Evolutionary conservation across 1,140 invertebrate species (phyloP), one percentile per base, ranked within the genome.

Genomic region (Spodoptera litura): DNA sequence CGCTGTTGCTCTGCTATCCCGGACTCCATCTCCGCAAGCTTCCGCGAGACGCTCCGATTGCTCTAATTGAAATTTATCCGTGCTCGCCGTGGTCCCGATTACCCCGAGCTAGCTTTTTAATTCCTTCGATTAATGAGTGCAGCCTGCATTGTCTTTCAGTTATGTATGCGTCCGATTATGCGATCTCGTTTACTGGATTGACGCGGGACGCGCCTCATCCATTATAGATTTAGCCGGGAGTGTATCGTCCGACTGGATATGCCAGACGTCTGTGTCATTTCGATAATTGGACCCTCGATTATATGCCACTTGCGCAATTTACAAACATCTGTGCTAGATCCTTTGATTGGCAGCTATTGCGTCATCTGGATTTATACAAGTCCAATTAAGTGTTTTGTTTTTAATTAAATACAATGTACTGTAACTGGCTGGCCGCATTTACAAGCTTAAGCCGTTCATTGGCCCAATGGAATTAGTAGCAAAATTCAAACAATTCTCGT

Each of bases 241-340:
- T 84, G 85, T 89, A 88, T 88, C 85, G 88, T 88, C 87, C 85
- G 77, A 76, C 82, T 71, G 71, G 83, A 88, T 85, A 86, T 84
- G 86, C 77, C 55, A 75, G 73, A 87, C 87, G 88, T 88, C 87
- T 90, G 86, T 89, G 88, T 93, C 89, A 92, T 93, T 92, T 93
- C 90, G 90, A 93, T 94, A 94, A 94, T 94, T 94, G 91, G 91
- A 86, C 85, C 84, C 78, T 80, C 85, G 88, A 89, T 92, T 91
- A 93, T 91, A 84, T 88, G 83, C 85, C 87, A 87, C 82, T 88
- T 87, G 86, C 84, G 88, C 84, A 86, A 88, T 90, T 87, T 79
- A 84, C 85, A 80, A 88, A 89, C 87, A 91, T 89, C 83, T 88
- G 87, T 85, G 82, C 90, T 88, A 85, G 78, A 87, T 91, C 80